phyloP scores from a whole-genome alignment of 2,113 vertebrate genomes.

The Lophura nycthemera region DNA sequence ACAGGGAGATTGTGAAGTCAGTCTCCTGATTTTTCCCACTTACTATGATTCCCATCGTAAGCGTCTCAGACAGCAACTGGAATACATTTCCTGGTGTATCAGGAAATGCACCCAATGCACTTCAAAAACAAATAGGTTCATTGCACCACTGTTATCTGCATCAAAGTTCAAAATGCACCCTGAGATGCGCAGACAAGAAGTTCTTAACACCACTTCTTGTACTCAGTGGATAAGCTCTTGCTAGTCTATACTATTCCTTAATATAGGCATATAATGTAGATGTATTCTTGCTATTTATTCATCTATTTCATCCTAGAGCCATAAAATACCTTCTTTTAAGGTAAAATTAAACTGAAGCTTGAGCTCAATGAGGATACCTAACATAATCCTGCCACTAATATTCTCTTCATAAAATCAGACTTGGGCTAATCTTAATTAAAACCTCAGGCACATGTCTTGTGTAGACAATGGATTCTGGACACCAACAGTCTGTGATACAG shows the following conservation, averaged over 20 bases:
- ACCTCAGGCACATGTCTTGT: rapidly evolving
- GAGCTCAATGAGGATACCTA: background rate
- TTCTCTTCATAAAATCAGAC: background rate
- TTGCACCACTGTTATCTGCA: background rate
- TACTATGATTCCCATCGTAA: background rate
- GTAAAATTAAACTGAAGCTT: background rate
- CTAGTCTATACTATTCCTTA: background rate
- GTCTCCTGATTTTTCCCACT: background rate
- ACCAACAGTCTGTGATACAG: background rate
- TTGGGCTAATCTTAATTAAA: background rate
- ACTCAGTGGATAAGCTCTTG: rapidly evolving
- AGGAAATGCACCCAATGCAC: background rate
- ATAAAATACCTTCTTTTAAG: background rate
- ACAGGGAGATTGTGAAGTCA: background rate
- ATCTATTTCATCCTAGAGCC: background rate
- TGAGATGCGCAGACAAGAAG: background rate
- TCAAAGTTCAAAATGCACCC: background rate
- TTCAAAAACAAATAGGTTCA: background rate
- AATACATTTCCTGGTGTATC: background rate
- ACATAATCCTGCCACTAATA: rapidly evolving
- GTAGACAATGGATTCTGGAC: background rate
- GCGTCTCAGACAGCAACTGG: background rate
- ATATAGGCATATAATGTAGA: background rate
- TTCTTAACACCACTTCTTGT: background rate
- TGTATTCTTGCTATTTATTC: background rate